Evolutionary conservation across 2,888 invertebrate species (phyloP).

Genomic region (Seira ritae): DNA sequence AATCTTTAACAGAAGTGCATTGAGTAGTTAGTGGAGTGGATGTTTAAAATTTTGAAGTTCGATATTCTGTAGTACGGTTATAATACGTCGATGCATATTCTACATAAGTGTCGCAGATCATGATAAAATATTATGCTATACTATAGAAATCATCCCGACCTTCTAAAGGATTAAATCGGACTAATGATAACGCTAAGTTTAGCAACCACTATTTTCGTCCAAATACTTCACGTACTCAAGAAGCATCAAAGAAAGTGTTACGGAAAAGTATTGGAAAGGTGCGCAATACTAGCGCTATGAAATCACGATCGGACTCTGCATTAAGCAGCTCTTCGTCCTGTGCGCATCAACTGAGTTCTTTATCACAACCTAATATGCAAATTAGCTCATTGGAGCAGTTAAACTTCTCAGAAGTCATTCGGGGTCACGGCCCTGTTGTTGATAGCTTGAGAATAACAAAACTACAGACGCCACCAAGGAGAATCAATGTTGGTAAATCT

Average conservation of each 20-base stretch:
- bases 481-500: slow-evolving; percentile 4
- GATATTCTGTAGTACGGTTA: too few relatives aligned
- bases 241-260: slow-evolving; percentile 28
- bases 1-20: too few relatives aligned
- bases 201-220: slow-evolving; percentile 15
- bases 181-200: background rate
- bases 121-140: too few relatives aligned
- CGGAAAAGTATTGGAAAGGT: slow-evolving; percentile 43
- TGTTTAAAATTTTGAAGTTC: too few relatives aligned
- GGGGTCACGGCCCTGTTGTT: slow-evolving; percentile 36
- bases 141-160: too few relatives aligned
- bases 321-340: slow-evolving; percentile 15
- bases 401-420: slow-evolving; percentile 29
- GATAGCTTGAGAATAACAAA: slow-evolving; percentile 6
- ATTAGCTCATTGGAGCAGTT: slow-evolving; percentile 32
- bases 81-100: too few relatives aligned
- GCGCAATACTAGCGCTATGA: slow-evolving; percentile 23
- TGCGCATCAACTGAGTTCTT: slow-evolving; percentile 18
- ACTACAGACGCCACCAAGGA: slow-evolving; percentile 17
- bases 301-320: slow-evolving; percentile 11
- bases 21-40: too few relatives aligned
- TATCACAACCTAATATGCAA: slow-evolving; percentile 45
- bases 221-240: slow-evolving; percentile 10
- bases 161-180: too few relatives aligned
- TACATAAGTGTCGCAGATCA: too few relatives aligned